Evolutionary conservation across 2,888 invertebrate species (phyloP).

Genomic region (Standfussiana lucernea): DNA sequence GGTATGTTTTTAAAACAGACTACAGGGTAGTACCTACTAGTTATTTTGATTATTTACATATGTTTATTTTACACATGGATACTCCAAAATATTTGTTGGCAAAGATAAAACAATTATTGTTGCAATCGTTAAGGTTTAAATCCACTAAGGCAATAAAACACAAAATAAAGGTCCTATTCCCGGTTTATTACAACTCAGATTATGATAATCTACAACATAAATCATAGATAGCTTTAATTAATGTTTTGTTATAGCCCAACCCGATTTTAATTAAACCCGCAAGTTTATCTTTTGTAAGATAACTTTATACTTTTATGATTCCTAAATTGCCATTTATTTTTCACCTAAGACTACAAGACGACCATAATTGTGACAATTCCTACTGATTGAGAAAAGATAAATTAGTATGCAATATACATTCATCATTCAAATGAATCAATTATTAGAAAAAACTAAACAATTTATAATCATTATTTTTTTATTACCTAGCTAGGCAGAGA

Average conservation of each 20-base stretch:
- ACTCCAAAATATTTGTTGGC: not conserved
- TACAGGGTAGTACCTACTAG: not conserved
- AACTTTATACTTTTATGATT: not conserved
- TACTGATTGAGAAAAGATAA: not conserved
- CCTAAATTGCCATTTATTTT: not conserved
- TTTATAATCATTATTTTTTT: too few relatives aligned
- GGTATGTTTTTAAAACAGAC: not conserved
- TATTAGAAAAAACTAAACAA: not conserved
- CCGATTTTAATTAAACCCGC: slow-evolving; percentile 35
- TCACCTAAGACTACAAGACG: not conserved
- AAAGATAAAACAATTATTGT: not conserved
- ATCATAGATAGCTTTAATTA: slow-evolving; percentile 48
- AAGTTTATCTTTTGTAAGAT: slow-evolving; percentile 12
- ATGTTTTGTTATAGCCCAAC: slow-evolving; percentile 31
- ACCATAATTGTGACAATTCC: not conserved
- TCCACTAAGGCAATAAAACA: slow-evolving; percentile 12
- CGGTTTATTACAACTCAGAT: slow-evolving; percentile 27
- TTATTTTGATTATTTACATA: not conserved
- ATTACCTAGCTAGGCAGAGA: too few relatives aligned
- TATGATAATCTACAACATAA: slow-evolving; percentile 44
- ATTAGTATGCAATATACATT: not conserved
- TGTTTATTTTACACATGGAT: not conserved
- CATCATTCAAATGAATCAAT: not conserved
- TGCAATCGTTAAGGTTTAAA: not conserved
- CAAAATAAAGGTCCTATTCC: slow-evolving; percentile 8